phyloP scores from a whole-genome alignment of 2,888 invertebrate genomes.

The Petrolisthes cinctipes region DNA sequence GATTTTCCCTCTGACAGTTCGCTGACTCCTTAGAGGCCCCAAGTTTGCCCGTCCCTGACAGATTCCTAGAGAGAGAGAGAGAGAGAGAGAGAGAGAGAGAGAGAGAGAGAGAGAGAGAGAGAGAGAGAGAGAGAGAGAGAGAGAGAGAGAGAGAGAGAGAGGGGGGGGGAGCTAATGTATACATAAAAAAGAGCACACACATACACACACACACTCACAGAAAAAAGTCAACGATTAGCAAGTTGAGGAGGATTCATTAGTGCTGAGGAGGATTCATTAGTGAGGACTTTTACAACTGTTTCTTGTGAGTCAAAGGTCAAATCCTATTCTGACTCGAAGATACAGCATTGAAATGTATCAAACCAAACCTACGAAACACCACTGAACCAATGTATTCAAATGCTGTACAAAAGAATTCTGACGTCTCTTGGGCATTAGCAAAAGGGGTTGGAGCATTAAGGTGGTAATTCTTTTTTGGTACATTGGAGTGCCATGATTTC shows the following conservation, averaged over 20 bases:
- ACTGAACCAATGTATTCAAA: too few relatives aligned
- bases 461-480: too few relatives aligned
- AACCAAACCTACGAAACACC: not conserved
- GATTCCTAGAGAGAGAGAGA: not conserved
- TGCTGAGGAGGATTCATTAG: not conserved
- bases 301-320: too few relatives aligned
- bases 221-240: not conserved
- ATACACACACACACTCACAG: not conserved
- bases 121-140: constrained; percentile 10
- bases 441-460: too few relatives aligned
- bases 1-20: constrained; percentile 18
- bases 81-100: not conserved
- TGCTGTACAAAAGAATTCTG: too few relatives aligned
- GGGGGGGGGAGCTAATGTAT: not conserved
- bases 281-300: not conserved
- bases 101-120: constrained; percentile 19
- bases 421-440: too few relatives aligned
- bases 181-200: not conserved
- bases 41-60: constrained; percentile 27
- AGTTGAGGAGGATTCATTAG: not conserved
- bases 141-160: not conserved
- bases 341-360: too few relatives aligned
- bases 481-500: too few relatives aligned
- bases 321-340: too few relatives aligned
- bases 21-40: not conserved